Percentiles rank a stretch among this genome's conserved stretches.
phyloP scores from a whole-genome alignment of 2,797 vertebrate species.

The Paramormyrops hopkinsi region DNA sequence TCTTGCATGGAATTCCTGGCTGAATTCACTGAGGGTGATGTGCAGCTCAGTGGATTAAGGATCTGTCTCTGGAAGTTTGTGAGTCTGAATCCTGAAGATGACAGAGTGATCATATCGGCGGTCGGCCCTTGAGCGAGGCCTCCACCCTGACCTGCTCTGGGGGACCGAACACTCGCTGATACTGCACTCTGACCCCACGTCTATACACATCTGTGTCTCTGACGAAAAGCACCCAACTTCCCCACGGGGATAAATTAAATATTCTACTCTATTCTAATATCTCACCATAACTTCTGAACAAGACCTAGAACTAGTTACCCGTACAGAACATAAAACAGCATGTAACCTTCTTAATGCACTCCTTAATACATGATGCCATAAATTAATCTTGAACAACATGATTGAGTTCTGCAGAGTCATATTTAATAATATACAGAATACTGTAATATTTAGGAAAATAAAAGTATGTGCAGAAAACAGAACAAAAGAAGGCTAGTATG shows the following conservation, averaged over 20 bases:
- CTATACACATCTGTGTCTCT: not conserved
- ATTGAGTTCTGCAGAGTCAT: not conserved
- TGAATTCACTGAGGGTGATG: not conserved
- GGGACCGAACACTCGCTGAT: too few relatives aligned
- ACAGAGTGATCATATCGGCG: not conserved
- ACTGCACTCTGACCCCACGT: not conserved
- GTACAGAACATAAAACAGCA: not conserved
- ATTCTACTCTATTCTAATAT: not conserved
- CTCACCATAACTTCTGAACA: not conserved
- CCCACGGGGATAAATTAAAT: not conserved
- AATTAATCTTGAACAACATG: not conserved
- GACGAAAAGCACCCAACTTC: not conserved
- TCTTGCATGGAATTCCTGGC: not conserved
- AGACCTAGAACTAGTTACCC: not conserved
- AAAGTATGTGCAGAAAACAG: not conserved
- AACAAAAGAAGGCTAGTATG: not conserved
- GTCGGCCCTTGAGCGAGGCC: not conserved
- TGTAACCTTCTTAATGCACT: not conserved
- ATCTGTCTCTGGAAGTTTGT: not conserved
- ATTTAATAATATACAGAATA: not conserved
- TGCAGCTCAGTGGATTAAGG: not conserved
- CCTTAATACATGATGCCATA: not conserved
- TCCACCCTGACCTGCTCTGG: not conserved
- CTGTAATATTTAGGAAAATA: not conserved
- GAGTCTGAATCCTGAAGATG: not conserved